Evolutionary conservation across 2,113 vertebrate species (phyloP), one percentile per base, ranked within the genome.

Genomic region (Bujurquina vittata): DNA sequence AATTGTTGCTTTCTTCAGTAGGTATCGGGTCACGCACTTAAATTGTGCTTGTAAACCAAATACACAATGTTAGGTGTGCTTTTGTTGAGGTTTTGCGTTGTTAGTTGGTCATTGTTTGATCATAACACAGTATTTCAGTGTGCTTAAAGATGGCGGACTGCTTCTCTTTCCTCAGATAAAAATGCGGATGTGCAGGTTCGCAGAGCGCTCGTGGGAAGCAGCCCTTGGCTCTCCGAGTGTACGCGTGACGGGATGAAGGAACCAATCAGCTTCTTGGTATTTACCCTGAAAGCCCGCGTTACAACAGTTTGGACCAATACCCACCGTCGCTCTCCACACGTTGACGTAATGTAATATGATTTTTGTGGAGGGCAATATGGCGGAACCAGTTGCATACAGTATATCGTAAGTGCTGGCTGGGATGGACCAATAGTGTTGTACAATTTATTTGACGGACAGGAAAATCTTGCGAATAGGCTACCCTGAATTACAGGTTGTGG

Each of bases 271-370:
- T 74, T 43, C 67, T 20, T 65, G 46, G 84, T 89, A 73, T 86
- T 87, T 33, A 73, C 20, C 18, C 81, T 60, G 26, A 60, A 85
- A 94, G 88, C 91, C 90, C 94, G 94, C 94, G 95, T 94, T 93
- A 12, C 15, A 52, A 17, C 29, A 11, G 20, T 14, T 4, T 23
- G 18, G 77, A 65, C 95, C 95, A 95, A 95, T 95, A 91, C 1
- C 15, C 2, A 74, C 22, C 12, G 33, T 52, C 10, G 73, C 49
- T 82, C 80, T 84, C 79, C 86, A 87, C 82, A 90, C 57, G 81
- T 93, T 93, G 90, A 95, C 94, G 91, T 94, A 93, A 94, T 93
- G 79, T 83, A 91, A 91, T 63, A 57, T 23, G 81, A 90, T 11
- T 87, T 84, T 80, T 56, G 73, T 80, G 22, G 35, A 73, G 73